These are phyloP conservation scores for Pterois miles DNA, from an alignment of 2,797 vertebrate genomes.

Conservation along the genomic window DNA sequence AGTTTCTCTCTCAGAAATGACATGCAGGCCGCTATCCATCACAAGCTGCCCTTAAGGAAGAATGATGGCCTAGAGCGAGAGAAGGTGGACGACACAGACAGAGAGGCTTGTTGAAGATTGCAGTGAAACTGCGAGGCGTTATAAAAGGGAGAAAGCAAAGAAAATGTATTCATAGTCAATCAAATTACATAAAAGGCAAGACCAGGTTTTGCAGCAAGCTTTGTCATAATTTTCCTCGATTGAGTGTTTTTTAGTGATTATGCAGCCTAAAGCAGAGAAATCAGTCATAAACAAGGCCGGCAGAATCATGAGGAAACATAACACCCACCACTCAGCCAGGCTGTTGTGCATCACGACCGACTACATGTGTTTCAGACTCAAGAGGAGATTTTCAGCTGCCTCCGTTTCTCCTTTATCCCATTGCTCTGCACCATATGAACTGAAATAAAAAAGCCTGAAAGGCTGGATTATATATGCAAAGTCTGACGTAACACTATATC, in stretches of 20 bases:
- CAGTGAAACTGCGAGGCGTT: background rate
- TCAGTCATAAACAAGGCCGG: background rate
- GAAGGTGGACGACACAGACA: background rate
- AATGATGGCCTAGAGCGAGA: background rate
- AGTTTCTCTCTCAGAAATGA: background rate
- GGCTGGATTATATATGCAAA: background rate
- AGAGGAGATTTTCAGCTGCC: background rate
- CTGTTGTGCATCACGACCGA: conserved; percentile 6
- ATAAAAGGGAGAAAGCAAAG: background rate
- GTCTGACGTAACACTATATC: background rate
- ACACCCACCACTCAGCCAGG: conserved; percentile 5
- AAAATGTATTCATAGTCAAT: background rate
- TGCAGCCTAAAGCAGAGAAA: background rate
- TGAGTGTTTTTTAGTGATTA: background rate
- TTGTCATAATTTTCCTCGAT: background rate
- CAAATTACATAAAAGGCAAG: background rate
- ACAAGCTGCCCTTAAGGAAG: background rate
- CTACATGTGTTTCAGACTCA: background rate
- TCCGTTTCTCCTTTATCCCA: background rate
- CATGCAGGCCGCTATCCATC: background rate
- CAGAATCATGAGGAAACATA: background rate
- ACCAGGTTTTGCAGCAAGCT: background rate
- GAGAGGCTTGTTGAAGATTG: background rate
- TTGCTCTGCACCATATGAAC: background rate
- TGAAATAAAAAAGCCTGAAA: conserved; percentile 3